A percentile compares a stretch with the other conserved stretches of the same genome.
These are phyloP conservation scores for Anser brachyrhynchus DNA, from an alignment of 2,113 vertebrate genomes.

Conservation along the genomic window DNA sequence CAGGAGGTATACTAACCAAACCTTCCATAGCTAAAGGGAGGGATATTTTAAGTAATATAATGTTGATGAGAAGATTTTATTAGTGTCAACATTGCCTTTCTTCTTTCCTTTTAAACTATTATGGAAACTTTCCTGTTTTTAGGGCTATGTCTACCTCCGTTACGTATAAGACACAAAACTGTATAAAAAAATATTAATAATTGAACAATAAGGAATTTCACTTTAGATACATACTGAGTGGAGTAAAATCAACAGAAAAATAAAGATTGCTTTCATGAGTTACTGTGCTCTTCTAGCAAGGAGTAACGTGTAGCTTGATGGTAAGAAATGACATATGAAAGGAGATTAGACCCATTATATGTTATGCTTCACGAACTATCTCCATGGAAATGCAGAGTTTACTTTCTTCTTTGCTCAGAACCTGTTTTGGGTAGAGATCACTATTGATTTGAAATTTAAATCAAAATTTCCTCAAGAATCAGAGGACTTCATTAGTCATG, in stretches of 20 bases:
- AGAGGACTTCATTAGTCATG: constrained; percentile 60
- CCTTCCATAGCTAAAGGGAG: neutral
- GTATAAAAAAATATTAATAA: neutral
- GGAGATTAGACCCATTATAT: neutral
- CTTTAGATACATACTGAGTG: neutral
- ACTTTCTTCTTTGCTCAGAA: constrained; percentile 46
- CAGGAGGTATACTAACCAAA: accelerated
- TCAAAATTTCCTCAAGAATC: constrained; percentile 58
- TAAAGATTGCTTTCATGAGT: neutral
- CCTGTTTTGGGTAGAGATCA: constrained; percentile 30
- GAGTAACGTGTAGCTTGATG: neutral
- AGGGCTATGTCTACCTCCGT: neutral
- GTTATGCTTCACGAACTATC: constrained; percentile 38
- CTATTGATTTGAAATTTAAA: constrained; percentile 72
- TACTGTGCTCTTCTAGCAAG: neutral
- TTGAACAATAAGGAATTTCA: neutral
- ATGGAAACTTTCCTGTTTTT: neutral
- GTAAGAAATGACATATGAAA: neutral
- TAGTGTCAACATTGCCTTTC: neutral
- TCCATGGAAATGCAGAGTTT: constrained; percentile 54
- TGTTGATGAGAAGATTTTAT: neutral
- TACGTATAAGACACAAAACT: neutral
- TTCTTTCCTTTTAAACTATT: neutral
- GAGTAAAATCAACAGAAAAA: neutral
- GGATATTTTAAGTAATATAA: neutral